Percentiles rank a stretch among this genome's conserved stretches.
Evolutionary conservation across 2,113 vertebrate genomes (phyloP).

Genomic region (Sebastes fasciatus): DNA sequence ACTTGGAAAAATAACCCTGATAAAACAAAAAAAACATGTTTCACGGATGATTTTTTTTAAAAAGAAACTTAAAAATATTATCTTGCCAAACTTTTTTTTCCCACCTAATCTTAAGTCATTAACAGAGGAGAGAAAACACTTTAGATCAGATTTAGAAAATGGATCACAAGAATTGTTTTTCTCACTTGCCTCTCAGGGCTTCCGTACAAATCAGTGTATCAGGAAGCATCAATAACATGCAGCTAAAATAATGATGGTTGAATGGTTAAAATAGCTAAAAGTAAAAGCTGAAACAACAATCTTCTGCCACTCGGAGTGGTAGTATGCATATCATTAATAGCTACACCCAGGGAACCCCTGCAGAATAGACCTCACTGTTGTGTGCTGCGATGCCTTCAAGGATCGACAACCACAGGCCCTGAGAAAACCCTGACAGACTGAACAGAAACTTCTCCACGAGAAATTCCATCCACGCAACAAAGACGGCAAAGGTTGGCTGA

Average conservation of each 20-base stretch:
- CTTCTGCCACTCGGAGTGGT: not conserved
- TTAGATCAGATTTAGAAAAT: too few relatives aligned
- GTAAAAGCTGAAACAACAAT: not conserved
- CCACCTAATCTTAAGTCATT: not conserved
- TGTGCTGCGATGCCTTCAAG: constrained; percentile 8
- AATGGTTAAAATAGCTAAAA: not conserved
- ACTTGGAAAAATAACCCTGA: too few relatives aligned
- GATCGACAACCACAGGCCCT: not conserved
- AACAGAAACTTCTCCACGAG: constrained; percentile 2
- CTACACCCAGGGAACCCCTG: not conserved
- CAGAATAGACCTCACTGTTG: not conserved
- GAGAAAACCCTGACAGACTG: constrained; percentile 25
- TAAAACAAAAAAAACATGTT: too few relatives aligned
- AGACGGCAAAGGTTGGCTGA: constrained; percentile 23
- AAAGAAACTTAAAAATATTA: too few relatives aligned
- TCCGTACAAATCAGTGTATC: not conserved
- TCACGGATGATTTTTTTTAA: too few relatives aligned
- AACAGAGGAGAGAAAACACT: too few relatives aligned
- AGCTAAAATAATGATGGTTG: not conserved
- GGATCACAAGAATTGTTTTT: not conserved
- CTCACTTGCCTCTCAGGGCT: not conserved
- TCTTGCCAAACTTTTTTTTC: too few relatives aligned
- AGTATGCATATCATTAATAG: not conserved
- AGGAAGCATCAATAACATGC: not conserved
- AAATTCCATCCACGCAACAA: constrained; percentile 38